phyloP scores from a whole-genome alignment of 30 jellyfish, hydroid and myxozoan genomes.

The Turritopsis rubra region DNA sequence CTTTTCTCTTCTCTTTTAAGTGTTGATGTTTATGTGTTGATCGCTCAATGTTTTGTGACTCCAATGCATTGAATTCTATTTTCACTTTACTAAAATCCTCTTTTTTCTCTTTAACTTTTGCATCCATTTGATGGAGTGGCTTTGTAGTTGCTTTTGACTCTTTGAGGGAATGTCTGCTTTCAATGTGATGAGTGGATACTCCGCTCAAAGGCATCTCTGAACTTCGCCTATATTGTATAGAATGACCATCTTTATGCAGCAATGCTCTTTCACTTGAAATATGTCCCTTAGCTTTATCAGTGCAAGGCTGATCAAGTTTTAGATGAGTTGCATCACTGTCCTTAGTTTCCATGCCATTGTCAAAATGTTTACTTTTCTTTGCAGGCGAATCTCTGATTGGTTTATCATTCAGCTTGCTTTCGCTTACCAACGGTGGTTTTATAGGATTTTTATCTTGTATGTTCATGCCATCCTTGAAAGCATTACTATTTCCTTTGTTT shows the following conservation, averaged over 20 bases:
- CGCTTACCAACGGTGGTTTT: too few relatives aligned
- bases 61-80: too few relatives aligned
- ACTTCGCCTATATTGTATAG: not conserved
- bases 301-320: not conserved
- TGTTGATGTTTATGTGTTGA: not conserved
- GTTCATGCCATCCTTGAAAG: not conserved
- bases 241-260: not conserved
- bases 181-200: not conserved
- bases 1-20: not conserved
- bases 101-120: not conserved
- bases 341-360: not conserved
- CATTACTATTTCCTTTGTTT: not conserved
- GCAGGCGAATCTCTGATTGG: not conserved
- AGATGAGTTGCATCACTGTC: not conserved
- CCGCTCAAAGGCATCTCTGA: not conserved
- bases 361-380: not conserved
- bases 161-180: not conserved
- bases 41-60: too few relatives aligned
- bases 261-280: not conserved
- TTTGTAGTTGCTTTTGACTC: not conserved
- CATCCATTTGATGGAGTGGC: too few relatives aligned
- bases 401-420: not conserved
- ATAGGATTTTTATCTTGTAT: not conserved
- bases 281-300: not conserved
- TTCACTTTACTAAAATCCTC: not conserved